Percentiles rank a stretch among this genome's conserved stretches.
Conservation (phyloP, 2,888 invertebrate species). For the Agonopterix subpropinquella region DNA sequence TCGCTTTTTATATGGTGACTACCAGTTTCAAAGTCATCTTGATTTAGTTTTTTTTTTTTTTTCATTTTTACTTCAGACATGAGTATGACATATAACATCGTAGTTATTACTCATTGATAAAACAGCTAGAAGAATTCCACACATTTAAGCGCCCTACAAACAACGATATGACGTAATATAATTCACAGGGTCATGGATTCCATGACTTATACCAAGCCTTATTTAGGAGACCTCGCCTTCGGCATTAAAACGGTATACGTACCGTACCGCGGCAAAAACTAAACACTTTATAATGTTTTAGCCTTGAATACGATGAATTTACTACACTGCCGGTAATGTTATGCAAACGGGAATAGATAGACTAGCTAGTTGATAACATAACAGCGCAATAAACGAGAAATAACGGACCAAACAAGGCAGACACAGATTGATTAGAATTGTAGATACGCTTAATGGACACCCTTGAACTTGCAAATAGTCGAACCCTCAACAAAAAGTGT, state of each 20-base stretch:
- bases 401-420: not conserved
- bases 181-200: not conserved
- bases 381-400: constrained; percentile 1
- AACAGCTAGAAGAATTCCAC: no score
- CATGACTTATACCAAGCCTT: constrained; percentile 17
- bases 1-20: no score
- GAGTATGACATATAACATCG: no score
- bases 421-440: no score
- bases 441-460: no score
- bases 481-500: no score
- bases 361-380: constrained; percentile 5
- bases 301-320: constrained; percentile 6
- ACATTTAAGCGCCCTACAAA: no score
- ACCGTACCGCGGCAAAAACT: constrained; percentile 29
- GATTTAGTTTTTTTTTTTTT: no score
- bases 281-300: constrained; percentile 25
- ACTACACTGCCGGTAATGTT: constrained; percentile 7
- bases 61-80: no score
- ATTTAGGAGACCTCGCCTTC: constrained; percentile 23
- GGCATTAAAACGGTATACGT: constrained; percentile 47
- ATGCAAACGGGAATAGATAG: constrained; percentile 8
- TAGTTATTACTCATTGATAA: no score
- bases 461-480: no score
- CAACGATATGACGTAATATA: not conserved
- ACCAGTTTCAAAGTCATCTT: no score